Base-by-base conservation (phyloP, 2,113 vertebrate species). In the Elachura formosa region DNA sequence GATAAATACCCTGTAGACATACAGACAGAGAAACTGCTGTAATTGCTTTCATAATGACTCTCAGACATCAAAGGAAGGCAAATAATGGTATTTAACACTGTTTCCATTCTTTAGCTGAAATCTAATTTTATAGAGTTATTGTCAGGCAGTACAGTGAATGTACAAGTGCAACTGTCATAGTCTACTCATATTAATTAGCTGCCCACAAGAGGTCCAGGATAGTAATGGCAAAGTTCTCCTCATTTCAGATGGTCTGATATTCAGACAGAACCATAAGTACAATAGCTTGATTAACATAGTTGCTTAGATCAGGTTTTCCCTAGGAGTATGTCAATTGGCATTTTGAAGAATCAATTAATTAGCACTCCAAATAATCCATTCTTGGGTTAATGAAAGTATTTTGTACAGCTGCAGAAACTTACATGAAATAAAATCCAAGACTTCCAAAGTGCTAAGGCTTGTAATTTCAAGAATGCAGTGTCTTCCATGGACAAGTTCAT, bases 31-130 rank as follows among this genome's bases (percentile, higher is more conserved):
- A 98, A 98, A 98, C 97, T 93, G 97, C 98, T 98, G 98, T 98
- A 98, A 98, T 98, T 98, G 98, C 98, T 97, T 98, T 97, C 97
- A 97, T 98, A 98, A 98, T 98, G 98, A 98, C 97, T 98, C 98
- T 89, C 96, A 97, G 98, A 98, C 98, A 98, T 98, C 98, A 98
- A 98, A 98, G 97, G 97, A 94, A 97, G 98, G 98, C 98, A 98
- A 98, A 98, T 98, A 98, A 98, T 98, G 98, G 98, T 98, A 98
- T 98, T 98, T 98, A 98, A 98, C 98, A 98, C 97, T 98, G 97
- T 98, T 98, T 98, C 98, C 97, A 98, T 98, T 98, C 98, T 98
- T 98, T 96, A 96, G 95, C 97, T 97, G 97, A 98, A 98, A 98
- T 98, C 98, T 98, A 98, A 98, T 98, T 98, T 98, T 98, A 98